Conservation (phyloP, 2,888 invertebrate species). For the Hololepta plana region DNA sequence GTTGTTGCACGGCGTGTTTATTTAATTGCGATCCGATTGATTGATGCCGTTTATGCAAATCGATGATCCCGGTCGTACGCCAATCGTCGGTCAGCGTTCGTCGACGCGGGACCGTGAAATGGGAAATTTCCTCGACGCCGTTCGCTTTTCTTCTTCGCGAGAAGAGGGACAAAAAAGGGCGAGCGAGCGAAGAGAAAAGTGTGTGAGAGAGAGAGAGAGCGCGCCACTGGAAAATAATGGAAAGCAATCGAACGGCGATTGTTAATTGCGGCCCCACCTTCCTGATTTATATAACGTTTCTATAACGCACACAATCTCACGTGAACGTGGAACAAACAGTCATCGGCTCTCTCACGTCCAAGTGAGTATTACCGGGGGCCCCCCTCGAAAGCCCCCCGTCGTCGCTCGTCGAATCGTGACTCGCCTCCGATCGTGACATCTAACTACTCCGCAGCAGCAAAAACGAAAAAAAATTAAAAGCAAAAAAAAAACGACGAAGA, state of each 20-base stretch:
- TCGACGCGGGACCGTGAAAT: too few relatives aligned
- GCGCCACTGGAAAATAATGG: too few relatives aligned
- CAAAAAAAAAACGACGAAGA: background rate
- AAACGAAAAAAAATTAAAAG: background rate
- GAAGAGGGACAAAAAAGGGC: too few relatives aligned
- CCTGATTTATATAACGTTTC: slow-evolving; percentile 10
- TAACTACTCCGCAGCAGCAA: too few relatives aligned
- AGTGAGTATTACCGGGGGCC: slow-evolving; percentile 18
- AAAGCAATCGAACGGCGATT: slow-evolving; percentile 8
- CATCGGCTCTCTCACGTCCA: too few relatives aligned
- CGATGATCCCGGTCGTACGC: too few relatives aligned
- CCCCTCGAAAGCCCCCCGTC: slow-evolving; percentile 12
- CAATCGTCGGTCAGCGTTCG: too few relatives aligned
- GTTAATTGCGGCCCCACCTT: slow-evolving; percentile 9
- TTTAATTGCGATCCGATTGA: slow-evolving; percentile 6
- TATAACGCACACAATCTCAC: slow-evolving; percentile 14
- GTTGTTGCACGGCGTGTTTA: slow-evolving; percentile 5
- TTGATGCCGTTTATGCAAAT: too few relatives aligned
- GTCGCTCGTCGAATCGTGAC: slow-evolving; percentile 20
- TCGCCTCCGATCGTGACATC: slow-evolving; percentile 21
- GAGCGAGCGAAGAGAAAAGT: too few relatives aligned
- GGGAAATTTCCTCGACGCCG: too few relatives aligned
- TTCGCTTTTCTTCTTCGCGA: too few relatives aligned
- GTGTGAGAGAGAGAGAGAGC: too few relatives aligned
- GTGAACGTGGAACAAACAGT: slow-evolving; percentile 12